Base-by-base conservation (phyloP, 2,113 vertebrate genomes). In the Apaloderma vittatum region DNA sequence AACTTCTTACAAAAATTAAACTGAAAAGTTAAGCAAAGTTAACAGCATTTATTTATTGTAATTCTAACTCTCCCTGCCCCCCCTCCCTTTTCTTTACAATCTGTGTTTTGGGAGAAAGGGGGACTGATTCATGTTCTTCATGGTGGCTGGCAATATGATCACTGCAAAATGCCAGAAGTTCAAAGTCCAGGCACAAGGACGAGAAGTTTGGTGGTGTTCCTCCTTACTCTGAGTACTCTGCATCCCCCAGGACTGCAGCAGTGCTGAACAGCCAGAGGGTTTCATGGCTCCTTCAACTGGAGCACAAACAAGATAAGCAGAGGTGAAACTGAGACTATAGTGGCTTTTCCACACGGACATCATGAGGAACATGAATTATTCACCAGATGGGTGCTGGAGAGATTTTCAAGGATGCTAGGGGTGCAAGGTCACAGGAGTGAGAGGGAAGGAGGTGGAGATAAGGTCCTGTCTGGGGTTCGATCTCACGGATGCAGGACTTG, bases 1-100 rank as follows among this genome's bases (percentile, higher is more conserved):
- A 12, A 77, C 80, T 74, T 81, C n/a, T n/a, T n/a, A n/a, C n/a
- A 75, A 89, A 91, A 86, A n/a, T 16, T 43, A 37, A 72, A 89
- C 71, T 27, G 2, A n/a, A 45, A 79, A 68, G 15, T 34, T 74
- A 45, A 89, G 37, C 3, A 32, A 27, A 84, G 43, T 8, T 11
- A 40, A 2, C 7, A 3, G 23, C 49, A 62, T 32, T 62, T 73
- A 46, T 73, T 65, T 61, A 16, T 23, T 72, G 17, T 19, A 49
- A 58, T 54, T 71, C 9, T 34, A 59, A 49, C 7, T 11, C 0
- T 5, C 2, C 3, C 12, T 6, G 2, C 13, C 4, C 30, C 4
- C 1, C 4, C 5, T 3, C 16, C 12, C 4, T 4, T 18, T 18
- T 19, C 10, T 77, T 63, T n/a, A 36, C 5, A 40, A 29, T 51